A percentile compares a stretch with the other conserved stretches of the same genome.
phyloP scores from a whole-genome alignment of 2,113 vertebrate genomes.

The Proteles cristata region DNA sequence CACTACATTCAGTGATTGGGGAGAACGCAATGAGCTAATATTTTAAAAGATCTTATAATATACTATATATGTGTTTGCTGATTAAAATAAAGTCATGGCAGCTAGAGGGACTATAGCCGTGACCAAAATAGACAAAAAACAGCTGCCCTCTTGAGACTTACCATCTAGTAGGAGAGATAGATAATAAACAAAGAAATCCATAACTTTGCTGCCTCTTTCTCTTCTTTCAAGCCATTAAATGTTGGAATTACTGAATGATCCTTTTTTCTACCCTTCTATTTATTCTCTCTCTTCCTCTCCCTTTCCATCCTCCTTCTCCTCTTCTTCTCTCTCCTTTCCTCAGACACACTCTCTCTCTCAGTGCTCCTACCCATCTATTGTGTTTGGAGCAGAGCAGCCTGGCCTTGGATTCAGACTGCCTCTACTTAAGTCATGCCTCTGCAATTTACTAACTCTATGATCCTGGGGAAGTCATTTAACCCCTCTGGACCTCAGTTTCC shows the following conservation, averaged over 20 bases:
- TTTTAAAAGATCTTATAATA: background rate
- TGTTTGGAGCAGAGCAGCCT: background rate
- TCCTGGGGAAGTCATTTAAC: background rate
- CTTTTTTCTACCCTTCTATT: background rate
- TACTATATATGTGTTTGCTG: background rate
- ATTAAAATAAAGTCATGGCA: slow-evolving; percentile 16
- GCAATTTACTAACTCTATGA: background rate
- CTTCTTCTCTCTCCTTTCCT: background rate
- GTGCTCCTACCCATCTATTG: too few relatives aligned
- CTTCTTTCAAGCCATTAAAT: background rate
- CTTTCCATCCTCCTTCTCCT: background rate
- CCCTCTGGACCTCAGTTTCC: slow-evolving; percentile 7
- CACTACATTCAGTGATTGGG: background rate
- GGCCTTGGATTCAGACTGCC: background rate
- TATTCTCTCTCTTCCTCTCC: too few relatives aligned
- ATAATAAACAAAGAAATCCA: background rate
- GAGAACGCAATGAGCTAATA: background rate
- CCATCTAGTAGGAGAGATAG: background rate
- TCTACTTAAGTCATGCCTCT: background rate
- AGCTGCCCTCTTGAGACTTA: background rate
- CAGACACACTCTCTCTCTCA: background rate
- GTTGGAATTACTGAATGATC: background rate
- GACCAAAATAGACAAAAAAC: background rate
- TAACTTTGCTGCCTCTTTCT: background rate
- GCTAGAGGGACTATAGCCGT: background rate